Conservation (phyloP, 1,140 invertebrate genomes). For the Drosophila sucinea region DNA sequence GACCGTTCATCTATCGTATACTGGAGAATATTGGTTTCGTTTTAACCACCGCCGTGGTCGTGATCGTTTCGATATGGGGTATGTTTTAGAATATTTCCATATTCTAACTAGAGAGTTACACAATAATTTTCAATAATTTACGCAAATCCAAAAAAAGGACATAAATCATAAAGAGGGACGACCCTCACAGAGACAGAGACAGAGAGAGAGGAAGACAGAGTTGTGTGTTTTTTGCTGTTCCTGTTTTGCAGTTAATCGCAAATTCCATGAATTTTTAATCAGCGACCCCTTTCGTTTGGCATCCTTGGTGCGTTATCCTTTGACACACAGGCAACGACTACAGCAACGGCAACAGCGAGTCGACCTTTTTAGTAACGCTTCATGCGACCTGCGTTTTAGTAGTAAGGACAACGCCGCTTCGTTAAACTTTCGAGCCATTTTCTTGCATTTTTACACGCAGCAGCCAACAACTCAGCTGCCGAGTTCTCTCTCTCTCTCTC, state of each 20-base stretch:
- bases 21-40: conserved; percentile 74
- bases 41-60: conserved; percentile 46
- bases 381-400: conserved; percentile 52
- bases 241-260: conserved; percentile 59
- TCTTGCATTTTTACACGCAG: conserved; percentile 57
- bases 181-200: conserved; percentile 2
- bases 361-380: conserved; percentile 55
- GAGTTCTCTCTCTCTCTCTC: not conserved
- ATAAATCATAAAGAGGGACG: conserved; percentile 52
- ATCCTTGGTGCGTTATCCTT: conserved; percentile 45
- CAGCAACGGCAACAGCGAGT: not conserved
- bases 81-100: conserved; percentile 36
- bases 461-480: conserved; percentile 9
- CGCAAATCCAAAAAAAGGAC: conserved; percentile 24
- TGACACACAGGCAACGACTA: conserved; percentile 32
- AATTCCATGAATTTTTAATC: conserved; percentile 68
- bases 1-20: conserved; percentile 55
- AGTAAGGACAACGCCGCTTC: conserved; percentile 51
- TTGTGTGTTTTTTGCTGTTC: not conserved
- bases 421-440: conserved; percentile 58
- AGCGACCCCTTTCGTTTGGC: conserved; percentile 27
- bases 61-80: conserved; percentile 63
- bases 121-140: conserved; percentile 4
- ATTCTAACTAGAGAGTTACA: conserved; percentile 26
- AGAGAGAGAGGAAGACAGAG: not conserved